Evolutionary conservation across 2,113 vertebrate species (phyloP).

Genomic region (Apistogramma diplotaenia): DNA sequence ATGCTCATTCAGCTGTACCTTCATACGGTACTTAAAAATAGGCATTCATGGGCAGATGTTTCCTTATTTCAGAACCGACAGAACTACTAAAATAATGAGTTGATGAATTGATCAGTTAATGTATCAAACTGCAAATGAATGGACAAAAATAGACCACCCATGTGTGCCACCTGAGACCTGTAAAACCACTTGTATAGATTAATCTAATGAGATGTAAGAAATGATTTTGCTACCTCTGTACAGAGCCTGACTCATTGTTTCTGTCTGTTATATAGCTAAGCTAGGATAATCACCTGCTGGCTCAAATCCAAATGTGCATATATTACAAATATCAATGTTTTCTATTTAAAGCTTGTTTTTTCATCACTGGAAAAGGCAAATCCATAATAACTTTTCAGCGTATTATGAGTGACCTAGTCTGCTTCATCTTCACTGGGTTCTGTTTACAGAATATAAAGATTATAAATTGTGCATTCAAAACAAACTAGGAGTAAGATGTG

Average conservation of each 20-base stretch:
- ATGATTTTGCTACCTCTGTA: too few species aligned
- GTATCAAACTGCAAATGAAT: background rate
- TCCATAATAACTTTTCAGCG: background rate
- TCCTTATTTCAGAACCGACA: background rate
- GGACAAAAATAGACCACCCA: background rate
- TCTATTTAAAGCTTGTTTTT: background rate
- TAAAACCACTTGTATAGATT: background rate
- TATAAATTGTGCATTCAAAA: background rate
- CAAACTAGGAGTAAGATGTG: background rate
- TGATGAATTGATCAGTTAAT: accelerated
- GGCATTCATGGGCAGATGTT: background rate
- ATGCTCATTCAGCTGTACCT: background rate
- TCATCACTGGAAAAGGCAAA: background rate
- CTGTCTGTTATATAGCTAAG: background rate
- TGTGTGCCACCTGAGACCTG: background rate
- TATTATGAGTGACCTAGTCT: background rate
- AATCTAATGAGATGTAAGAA: too few species aligned
- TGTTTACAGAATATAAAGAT: background rate
- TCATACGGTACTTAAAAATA: background rate
- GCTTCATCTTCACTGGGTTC: background rate
- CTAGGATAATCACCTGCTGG: background rate
- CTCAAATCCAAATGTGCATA: background rate
- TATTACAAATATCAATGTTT: background rate
- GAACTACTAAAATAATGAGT: background rate
- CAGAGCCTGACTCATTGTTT: too few species aligned